Percentiles rank a stretch among this genome's conserved stretches.
These are phyloP conservation scores for Silurus aristotelis DNA, from an alignment of 2,797 vertebrate genomes.

Conservation along the genomic window DNA sequence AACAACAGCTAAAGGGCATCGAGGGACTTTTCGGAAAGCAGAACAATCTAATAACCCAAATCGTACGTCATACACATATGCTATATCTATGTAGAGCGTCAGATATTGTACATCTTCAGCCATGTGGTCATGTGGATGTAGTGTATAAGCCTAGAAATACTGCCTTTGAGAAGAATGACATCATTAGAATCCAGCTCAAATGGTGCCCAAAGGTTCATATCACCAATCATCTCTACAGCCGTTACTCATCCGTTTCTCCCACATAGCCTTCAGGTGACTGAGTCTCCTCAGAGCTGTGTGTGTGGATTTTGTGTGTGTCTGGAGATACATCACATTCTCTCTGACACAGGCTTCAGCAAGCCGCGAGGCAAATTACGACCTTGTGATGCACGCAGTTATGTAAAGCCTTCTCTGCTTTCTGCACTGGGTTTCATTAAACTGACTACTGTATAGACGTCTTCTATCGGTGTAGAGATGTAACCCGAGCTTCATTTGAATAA, in stretches of 20 bases:
- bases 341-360: slow-evolving; percentile 19
- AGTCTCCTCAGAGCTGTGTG: not conserved
- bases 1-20: not conserved
- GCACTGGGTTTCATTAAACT: not conserved
- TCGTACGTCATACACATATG: no score
- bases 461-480: not conserved
- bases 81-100: no score
- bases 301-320: not conserved
- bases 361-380: slow-evolving; percentile 19
- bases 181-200: slow-evolving; percentile 6
- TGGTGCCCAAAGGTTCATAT: not conserved
- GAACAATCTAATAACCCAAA: not conserved
- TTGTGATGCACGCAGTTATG: slow-evolving; percentile 1
- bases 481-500: not conserved
- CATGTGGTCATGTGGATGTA: not conserved
- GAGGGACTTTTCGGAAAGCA: not conserved
- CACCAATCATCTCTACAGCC: slow-evolving; percentile 3
- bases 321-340: not conserved
- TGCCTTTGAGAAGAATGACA: not conserved
- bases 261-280: not conserved
- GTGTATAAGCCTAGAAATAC: not conserved
- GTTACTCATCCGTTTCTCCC: slow-evolving; percentile 15
- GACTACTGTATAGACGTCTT: not conserved
- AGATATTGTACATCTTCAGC: not conserved
- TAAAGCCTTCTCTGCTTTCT: slow-evolving; percentile 3